Evolutionary conservation across 2,113 vertebrate species (phyloP).

Genomic region (Mustela lutreola): DNA sequence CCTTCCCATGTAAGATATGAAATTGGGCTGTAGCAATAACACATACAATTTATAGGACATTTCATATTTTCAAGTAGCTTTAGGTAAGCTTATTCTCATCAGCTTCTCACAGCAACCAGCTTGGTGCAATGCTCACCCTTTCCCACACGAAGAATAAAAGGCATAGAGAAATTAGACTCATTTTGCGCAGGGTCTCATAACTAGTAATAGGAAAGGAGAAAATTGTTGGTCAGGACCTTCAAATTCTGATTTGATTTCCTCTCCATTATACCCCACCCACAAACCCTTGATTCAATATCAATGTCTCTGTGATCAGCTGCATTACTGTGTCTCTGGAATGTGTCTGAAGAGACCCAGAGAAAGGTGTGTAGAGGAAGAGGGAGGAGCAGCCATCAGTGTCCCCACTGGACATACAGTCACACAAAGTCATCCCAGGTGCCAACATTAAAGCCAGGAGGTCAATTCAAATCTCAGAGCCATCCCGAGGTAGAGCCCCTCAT

Average conservation of each 20-base stretch:
- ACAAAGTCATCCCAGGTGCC: background rate
- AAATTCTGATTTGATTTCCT: conserved; percentile 27
- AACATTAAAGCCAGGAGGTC: background rate
- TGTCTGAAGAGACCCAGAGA: background rate
- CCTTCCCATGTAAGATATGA: background rate
- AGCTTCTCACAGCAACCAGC: background rate
- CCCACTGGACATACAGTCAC: too few relatives aligned
- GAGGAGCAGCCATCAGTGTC: background rate
- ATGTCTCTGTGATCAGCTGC: background rate
- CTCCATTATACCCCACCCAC: background rate
- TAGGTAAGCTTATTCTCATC: background rate
- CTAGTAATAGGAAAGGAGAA: background rate
- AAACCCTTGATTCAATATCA: background rate
- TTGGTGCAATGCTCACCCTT: background rate
- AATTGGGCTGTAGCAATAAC: background rate
- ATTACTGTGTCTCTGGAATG: background rate
- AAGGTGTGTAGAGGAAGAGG: background rate
- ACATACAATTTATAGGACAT: background rate
- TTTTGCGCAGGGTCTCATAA: background rate
- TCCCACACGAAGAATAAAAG: background rate
- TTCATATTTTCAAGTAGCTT: background rate
- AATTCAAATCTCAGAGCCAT: background rate
- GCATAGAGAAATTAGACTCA: background rate
- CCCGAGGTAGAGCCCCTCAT: too few relatives aligned
- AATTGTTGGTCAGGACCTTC: background rate